Conservation (phyloP, 2,797 vertebrate genomes). For the Ciconia nigra region DNA sequence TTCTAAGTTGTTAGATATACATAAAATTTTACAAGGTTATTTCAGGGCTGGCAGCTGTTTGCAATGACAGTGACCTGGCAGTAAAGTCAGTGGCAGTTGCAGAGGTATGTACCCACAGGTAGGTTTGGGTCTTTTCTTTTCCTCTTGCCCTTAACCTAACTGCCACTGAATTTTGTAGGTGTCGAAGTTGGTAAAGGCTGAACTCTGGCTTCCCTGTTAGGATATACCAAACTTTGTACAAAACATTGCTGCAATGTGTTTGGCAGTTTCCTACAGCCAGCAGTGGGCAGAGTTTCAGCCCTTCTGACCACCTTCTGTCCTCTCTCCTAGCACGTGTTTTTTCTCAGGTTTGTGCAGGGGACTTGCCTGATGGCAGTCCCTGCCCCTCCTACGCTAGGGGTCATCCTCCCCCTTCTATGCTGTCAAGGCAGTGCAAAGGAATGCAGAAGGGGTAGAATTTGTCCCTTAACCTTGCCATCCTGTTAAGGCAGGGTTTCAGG, state of each 20-base stretch:
- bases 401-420: neutral
- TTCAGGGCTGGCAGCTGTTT: neutral
- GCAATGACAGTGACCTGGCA: neutral
- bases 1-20: neutral
- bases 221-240: neutral
- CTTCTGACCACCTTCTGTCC: fast-evolving
- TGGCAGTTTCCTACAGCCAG: neutral
- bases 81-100: neutral
- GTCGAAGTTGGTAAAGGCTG: neutral
- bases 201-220: neutral
- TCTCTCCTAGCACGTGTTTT: neutral
- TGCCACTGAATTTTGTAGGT: neutral
- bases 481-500: neutral
- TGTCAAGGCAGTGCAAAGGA: neutral
- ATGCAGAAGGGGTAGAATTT: neutral
- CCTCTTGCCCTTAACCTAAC: neutral
- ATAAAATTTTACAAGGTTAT: neutral
- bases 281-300: neutral
- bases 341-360: neutral
- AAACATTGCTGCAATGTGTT: fast-evolving
- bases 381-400: neutral
- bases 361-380: neutral
- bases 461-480: neutral
- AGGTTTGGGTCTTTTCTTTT: neutral
- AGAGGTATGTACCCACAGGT: neutral